These are phyloP conservation scores for Emmelina monodactyla DNA, from an alignment of 2,888 invertebrate species.

Conservation along the genomic window DNA sequence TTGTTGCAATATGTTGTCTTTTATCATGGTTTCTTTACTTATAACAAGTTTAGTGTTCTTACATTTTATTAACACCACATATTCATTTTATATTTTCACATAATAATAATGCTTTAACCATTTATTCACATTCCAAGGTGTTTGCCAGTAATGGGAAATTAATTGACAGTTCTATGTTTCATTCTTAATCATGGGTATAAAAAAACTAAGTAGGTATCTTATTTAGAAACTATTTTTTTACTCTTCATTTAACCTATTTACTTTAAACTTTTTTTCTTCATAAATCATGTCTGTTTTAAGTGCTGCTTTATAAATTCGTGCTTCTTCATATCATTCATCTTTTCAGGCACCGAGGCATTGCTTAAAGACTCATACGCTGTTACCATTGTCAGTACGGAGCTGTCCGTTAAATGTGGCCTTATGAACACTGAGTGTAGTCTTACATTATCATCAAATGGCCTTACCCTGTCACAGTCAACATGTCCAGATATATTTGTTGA, in stretches of 20 bases:
- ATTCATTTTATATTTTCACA: no score
- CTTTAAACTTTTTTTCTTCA: no score
- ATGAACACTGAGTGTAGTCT: slow-evolving; percentile 67
- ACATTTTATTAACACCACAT: no score
- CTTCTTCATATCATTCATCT: slow-evolving; percentile 13
- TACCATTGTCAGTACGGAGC: slow-evolving; percentile 68
- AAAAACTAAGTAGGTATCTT: no score
- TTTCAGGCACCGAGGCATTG: slow-evolving; percentile 46
- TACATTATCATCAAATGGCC: slow-evolving; percentile 58
- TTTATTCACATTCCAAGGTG: no score
- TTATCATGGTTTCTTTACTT: no score
- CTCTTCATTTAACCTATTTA: neutral
- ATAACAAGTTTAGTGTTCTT: no score
- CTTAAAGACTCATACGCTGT: slow-evolving; percentile 63
- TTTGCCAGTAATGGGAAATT: no score
- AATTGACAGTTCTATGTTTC: no score
- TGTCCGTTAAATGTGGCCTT: slow-evolving; percentile 69
- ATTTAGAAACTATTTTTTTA: neutral
- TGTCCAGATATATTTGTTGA: slow-evolving; percentile 55
- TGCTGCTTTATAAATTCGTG: slow-evolving; percentile 13
- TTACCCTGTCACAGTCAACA: slow-evolving; percentile 62
- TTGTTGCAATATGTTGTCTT: no score
- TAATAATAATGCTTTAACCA: no score
- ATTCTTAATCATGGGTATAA: no score
- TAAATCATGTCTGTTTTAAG: neutral